Conservation (phyloP, 2,797 vertebrate species). For the Scomberomorus guttatus region DNA sequence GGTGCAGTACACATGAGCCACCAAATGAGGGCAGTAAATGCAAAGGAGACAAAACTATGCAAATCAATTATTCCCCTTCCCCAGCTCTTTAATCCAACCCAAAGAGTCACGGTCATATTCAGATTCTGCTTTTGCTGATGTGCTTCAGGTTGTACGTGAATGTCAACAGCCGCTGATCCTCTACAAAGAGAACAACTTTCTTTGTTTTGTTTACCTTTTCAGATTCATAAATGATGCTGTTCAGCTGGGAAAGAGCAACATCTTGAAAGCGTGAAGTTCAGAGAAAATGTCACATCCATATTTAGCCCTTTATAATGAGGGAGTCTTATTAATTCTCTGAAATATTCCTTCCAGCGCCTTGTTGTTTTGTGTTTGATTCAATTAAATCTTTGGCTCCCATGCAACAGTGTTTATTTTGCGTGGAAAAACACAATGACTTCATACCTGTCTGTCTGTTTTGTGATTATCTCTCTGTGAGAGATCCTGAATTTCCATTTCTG, state of each 20-base stretch:
- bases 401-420: conserved; percentile 29
- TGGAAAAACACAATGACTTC: conserved; percentile 37
- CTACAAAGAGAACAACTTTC: background rate
- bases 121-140: conserved; percentile 24
- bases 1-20: conserved; percentile 27
- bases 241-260: conserved; percentile 22
- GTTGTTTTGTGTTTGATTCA: conserved; percentile 52
- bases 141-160: conserved; percentile 13
- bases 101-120: conserved; percentile 5
- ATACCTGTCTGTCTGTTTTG: conserved; percentile 20
- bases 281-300: conserved; percentile 65
- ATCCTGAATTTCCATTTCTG: conserved; percentile 40
- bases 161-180: background rate
- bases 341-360: conserved; percentile 22
- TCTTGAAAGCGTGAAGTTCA: conserved; percentile 46
- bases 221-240: conserved; percentile 6
- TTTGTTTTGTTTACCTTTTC: background rate
- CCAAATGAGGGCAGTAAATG: conserved; percentile 77
- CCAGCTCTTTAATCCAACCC: background rate
- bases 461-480: conserved; percentile 44
- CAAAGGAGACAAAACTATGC: conserved; percentile 46
- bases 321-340: conserved; percentile 54
- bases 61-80: background rate
- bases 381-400: conserved; percentile 54
- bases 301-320: conserved; percentile 74